A percentile compares a stretch with the other conserved stretches of the same genome.
Evolutionary conservation across 2,113 vertebrate genomes (phyloP).

Genomic region (Cynocephalus volans): DNA sequence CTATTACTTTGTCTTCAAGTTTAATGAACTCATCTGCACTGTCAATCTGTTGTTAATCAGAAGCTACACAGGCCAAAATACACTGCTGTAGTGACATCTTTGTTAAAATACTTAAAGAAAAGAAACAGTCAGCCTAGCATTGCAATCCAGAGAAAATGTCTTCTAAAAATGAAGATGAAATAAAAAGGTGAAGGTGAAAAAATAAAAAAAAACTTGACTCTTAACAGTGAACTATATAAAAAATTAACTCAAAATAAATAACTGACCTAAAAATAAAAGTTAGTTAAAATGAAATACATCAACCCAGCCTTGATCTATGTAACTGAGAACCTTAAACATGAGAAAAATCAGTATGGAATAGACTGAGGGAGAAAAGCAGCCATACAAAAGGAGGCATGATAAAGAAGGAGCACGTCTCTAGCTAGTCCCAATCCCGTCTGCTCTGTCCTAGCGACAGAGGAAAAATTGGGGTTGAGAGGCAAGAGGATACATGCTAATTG

Average conservation of each 20-base stretch:
- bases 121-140: constrained; percentile 21
- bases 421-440: neutral
- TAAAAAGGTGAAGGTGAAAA: neutral
- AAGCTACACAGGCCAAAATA: neutral
- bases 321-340: neutral
- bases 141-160: neutral
- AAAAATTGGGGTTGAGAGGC: neutral
- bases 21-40: neutral
- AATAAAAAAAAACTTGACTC: neutral
- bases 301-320: neutral
- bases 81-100: neutral
- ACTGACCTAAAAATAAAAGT: constrained; percentile 19
- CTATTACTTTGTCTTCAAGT: neutral
- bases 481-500: neutral
- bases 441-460: neutral
- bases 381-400: neutral
- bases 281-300: constrained; percentile 8
- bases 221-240: neutral
- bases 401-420: neutral
- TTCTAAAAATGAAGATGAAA: constrained; percentile 19
- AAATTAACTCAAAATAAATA: neutral
- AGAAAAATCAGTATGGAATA: neutral
- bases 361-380: neutral
- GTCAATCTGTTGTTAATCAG: neutral
- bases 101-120: constrained; percentile 15